These are phyloP conservation scores for Stigmatopora argus DNA, from an alignment of 2,113 vertebrate genomes.

Conservation along the genomic window DNA sequence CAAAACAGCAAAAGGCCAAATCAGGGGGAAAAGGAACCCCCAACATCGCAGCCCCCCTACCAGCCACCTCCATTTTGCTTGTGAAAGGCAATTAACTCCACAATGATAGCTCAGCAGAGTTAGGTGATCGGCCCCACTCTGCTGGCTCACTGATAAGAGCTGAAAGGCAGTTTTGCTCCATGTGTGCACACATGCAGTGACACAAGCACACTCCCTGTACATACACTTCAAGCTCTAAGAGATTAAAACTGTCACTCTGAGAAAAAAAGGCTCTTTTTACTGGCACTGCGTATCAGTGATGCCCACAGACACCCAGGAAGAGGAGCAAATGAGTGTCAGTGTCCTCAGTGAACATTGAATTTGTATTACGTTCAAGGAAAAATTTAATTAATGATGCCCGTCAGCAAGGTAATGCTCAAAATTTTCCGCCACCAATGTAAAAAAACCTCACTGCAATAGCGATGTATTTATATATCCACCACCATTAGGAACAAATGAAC, in stretches of 20 bases:
- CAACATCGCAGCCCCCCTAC: neutral
- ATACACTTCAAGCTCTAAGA: conserved; percentile 22
- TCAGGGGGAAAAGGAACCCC: conserved; percentile 12
- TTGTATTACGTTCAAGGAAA: conserved; percentile 11
- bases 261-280: conserved; percentile 43
- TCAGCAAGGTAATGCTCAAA: conserved; percentile 17
- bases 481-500: neutral
- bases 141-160: conserved; percentile 54
- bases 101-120: conserved; percentile 60
- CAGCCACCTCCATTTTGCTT: conserved; percentile 13
- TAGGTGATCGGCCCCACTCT: conserved; percentile 52
- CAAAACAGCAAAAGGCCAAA: conserved; percentile 7
- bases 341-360: conserved; percentile 15
- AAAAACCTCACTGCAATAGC: conserved; percentile 9
- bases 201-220: conserved; percentile 10
- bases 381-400: conserved; percentile 28
- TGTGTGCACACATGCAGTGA: conserved; percentile 8
- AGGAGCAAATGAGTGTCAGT: conserved; percentile 4
- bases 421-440: conserved; percentile 15
- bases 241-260: conserved; percentile 44
- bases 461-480: neutral
- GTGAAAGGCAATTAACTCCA: conserved; percentile 61
- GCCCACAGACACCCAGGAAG: conserved; percentile 24
- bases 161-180: conserved; percentile 26
- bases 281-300: conserved; percentile 33